Conservation (phyloP, 1,140 invertebrate species). For the Meloidogyne hapla region DNA sequence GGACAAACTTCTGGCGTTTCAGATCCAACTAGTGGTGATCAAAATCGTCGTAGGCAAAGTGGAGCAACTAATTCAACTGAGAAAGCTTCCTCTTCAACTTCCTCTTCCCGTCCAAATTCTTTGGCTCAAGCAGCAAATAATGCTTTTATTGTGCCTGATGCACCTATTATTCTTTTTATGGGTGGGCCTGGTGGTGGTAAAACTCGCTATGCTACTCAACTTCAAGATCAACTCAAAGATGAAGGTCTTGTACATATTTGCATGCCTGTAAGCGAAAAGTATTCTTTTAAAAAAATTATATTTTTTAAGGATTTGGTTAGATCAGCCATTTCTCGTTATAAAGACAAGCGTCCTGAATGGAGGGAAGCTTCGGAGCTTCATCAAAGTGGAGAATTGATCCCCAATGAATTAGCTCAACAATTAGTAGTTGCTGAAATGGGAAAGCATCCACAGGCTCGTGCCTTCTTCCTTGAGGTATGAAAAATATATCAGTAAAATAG, state of each 20-base stretch:
- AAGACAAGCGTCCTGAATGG: conserved; percentile 61
- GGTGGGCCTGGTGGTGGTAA: conserved; percentile 63
- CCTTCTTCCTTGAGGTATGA: conserved; percentile 61
- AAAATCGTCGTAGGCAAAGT: conserved; percentile 1
- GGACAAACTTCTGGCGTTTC: conserved; percentile 11
- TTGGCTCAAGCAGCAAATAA: conserved; percentile 56
- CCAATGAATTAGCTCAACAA: conserved; percentile 60
- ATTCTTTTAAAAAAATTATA: not conserved
- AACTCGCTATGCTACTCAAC: conserved; percentile 56
- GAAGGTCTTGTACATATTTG: conserved; percentile 62
- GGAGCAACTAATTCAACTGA: conserved; percentile 7
- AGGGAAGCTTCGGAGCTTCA: conserved; percentile 57
- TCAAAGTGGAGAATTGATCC: conserved; percentile 58
- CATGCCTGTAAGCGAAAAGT: conserved; percentile 43
- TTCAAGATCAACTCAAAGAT: conserved; percentile 50
- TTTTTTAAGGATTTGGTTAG: conserved; percentile 51
- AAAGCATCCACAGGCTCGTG: conserved; percentile 54
- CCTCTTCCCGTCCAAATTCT: conserved; percentile 25
- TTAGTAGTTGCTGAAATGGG: conserved; percentile 64
- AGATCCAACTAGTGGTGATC: not conserved
- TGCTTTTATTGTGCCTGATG: conserved; percentile 56
- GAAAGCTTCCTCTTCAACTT: conserved; percentile 1
- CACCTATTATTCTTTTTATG: conserved; percentile 63
- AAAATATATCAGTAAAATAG: too few species aligned
- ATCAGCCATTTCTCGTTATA: conserved; percentile 56